phyloP scores from a whole-genome alignment of 2,113 vertebrate species.

The Nipponia nippon region DNA sequence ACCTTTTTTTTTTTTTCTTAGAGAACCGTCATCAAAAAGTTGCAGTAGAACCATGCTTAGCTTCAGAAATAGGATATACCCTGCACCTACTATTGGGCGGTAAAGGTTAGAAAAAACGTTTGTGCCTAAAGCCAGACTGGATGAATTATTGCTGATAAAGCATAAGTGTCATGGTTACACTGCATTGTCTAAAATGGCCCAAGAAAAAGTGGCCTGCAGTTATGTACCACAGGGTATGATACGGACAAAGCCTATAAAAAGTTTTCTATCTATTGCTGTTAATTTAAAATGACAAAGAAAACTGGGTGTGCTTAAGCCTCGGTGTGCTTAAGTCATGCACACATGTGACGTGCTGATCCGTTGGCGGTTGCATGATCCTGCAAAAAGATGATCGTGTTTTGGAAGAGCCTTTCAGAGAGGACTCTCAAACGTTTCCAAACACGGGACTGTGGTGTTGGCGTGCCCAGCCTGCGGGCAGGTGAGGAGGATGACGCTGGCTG shows the following conservation, averaged over 20 bases:
- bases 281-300: neutral
- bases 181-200: neutral
- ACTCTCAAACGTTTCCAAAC: accelerated
- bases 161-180: neutral
- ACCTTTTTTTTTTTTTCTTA: neutral
- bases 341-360: accelerated
- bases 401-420: neutral
- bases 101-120: neutral
- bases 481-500: neutral
- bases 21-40: neutral
- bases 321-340: too few relatives aligned
- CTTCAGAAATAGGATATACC: neutral
- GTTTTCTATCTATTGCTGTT: neutral
- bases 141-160: neutral
- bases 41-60: neutral
- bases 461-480: neutral
- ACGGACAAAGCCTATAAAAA: neutral
- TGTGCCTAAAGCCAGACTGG: neutral
- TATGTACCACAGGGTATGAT: neutral
- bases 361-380: too few relatives aligned
- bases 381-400: accelerated
- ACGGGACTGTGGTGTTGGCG: accelerated
- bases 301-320: neutral
- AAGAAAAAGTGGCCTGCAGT: neutral
- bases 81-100: neutral